These are phyloP conservation scores for Chrysotoxum bicinctum DNA, from an alignment of 2,888 invertebrate genomes.

Conservation along the genomic window DNA sequence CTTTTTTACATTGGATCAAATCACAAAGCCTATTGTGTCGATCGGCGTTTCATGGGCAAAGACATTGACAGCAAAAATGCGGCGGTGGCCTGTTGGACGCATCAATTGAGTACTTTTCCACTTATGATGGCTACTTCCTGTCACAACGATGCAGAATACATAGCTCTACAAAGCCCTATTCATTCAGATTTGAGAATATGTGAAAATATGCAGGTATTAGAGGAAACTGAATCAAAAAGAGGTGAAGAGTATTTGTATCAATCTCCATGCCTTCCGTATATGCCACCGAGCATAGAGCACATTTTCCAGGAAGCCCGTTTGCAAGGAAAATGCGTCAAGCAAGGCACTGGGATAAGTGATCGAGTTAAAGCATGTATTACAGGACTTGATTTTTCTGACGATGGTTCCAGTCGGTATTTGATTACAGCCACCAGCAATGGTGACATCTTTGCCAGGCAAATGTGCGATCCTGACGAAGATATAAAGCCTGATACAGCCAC, in stretches of 20 bases:
- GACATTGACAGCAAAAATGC: conserved; percentile 67
- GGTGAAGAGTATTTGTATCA: conserved; percentile 62
- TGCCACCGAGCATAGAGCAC: conserved; percentile 76
- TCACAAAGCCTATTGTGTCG: conserved; percentile 78
- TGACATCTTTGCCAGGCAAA: conserved; percentile 75
- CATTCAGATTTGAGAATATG: conserved; percentile 77
- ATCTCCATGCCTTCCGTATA: conserved; percentile 76
- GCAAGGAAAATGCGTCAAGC: conserved; percentile 74
- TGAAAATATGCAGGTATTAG: conserved; percentile 73
- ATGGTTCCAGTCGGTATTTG: conserved; percentile 73
- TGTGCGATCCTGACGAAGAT: neutral
- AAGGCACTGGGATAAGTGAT: conserved; percentile 75
- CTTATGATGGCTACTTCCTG: conserved; percentile 75
- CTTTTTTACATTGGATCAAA: conserved; percentile 78
- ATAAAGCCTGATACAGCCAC: conserved; percentile 72
- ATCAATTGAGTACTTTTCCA: conserved; percentile 78
- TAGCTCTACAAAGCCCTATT: conserved; percentile 76
- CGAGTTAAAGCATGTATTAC: conserved; percentile 77
- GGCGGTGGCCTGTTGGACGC: conserved; percentile 76
- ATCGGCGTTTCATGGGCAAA: conserved; percentile 76
- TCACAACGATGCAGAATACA: conserved; percentile 75
- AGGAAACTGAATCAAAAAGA: neutral
- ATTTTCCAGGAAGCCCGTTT: conserved; percentile 74
- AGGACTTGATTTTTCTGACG: conserved; percentile 76
- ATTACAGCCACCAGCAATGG: conserved; percentile 78